Percentiles rank a stretch among this genome's conserved stretches.
These are phyloP conservation scores for Artemia sinica DNA, from an alignment of 2,888 invertebrate genomes.

Conservation along the genomic window DNA sequence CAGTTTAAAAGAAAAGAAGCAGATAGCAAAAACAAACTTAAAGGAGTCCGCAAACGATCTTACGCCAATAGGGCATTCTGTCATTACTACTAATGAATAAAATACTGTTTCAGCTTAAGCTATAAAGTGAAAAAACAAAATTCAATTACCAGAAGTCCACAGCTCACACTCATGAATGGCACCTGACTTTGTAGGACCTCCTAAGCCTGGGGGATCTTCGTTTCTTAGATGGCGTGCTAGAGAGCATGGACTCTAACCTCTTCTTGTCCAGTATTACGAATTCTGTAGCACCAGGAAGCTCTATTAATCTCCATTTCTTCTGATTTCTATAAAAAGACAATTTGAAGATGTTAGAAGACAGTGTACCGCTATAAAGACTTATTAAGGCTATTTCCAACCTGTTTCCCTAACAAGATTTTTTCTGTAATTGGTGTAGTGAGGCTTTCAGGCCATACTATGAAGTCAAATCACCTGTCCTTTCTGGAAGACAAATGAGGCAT, in stretches of 20 bases:
- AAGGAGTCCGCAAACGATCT: too few relatives aligned
- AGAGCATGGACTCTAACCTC: neutral
- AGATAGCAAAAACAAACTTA: too few relatives aligned
- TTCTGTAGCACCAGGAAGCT: slow-evolving; percentile 1
- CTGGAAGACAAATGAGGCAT: too few relatives aligned
- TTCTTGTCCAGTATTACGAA: neutral
- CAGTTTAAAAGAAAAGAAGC: too few relatives aligned
- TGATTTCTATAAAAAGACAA: too few relatives aligned
- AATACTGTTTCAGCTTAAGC: too few relatives aligned
- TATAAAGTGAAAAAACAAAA: neutral
- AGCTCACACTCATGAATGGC: slow-evolving; percentile 1
- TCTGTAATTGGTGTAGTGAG: neutral
- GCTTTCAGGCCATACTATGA: too few relatives aligned
- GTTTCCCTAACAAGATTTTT: too few relatives aligned
- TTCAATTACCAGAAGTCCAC: neutral
- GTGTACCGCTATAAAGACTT: neutral
- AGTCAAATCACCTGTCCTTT: too few relatives aligned
- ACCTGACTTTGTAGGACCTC: slow-evolving; percentile 7
- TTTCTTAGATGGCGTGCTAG: neutral
- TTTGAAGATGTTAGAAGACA: neutral
- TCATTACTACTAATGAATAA: neutral
- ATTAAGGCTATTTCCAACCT: too few relatives aligned
- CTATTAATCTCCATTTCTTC: neutral
- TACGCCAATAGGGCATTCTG: neutral
- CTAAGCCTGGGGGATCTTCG: neutral